phyloP scores from a whole-genome alignment of 2,113 vertebrate species.

The Megaptera novaeangliae region DNA sequence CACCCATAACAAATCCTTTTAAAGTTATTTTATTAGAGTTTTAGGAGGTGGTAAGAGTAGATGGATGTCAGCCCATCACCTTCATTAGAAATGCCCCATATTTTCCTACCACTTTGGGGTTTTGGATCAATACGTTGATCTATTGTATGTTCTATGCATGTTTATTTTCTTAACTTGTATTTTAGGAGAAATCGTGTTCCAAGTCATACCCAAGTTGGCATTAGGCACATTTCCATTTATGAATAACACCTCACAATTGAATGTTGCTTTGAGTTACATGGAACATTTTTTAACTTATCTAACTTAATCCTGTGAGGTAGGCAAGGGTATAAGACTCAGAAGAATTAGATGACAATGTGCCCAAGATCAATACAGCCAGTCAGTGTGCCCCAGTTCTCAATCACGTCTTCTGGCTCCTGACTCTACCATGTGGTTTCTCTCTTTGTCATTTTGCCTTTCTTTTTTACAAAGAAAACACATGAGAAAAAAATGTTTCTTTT shows the following conservation, averaged over 20 bases:
- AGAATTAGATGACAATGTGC: neutral
- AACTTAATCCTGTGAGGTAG: neutral
- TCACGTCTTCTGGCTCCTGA: neutral
- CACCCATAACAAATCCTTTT: neutral
- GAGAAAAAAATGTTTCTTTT: conserved; percentile 69
- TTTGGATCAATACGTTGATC: neutral
- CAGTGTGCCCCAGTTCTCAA: neutral
- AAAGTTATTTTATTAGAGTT: neutral
- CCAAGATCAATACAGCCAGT: neutral
- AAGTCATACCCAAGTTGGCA: neutral
- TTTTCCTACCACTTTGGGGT: neutral
- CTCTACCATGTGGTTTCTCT: conserved; percentile 1
- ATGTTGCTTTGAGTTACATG: neutral
- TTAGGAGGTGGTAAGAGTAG: neutral
- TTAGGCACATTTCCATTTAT: neutral
- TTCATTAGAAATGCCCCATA: neutral
- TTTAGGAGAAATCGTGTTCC: conserved; percentile 20
- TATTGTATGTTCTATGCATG: neutral
- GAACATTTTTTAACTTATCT: neutral
- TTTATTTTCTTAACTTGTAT: neutral
- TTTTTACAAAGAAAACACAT: conserved; percentile 67
- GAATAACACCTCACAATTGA: neutral
- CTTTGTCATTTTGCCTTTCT: conserved; percentile 28
- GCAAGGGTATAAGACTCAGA: neutral
- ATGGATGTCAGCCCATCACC: neutral